Evolutionary conservation across 2,888 invertebrate species (phyloP).

Genomic region (Operophtera brumata): DNA sequence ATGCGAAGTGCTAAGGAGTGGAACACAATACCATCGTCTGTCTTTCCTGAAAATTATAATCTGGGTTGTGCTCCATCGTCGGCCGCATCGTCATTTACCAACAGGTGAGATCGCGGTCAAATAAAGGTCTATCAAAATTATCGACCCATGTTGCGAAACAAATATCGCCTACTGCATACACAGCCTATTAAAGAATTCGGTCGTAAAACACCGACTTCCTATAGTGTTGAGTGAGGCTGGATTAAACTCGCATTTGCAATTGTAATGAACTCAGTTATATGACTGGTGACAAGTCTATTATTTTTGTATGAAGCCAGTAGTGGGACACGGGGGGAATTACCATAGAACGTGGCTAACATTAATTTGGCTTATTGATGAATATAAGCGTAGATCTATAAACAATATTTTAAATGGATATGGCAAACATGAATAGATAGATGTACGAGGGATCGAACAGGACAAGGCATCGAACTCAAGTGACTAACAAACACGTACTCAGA

Average conservation of each 20-base stretch:
- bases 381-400: constrained; percentile 20
- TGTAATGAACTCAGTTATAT: constrained; percentile 52
- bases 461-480: too few species aligned
- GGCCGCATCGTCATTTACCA: too few species aligned
- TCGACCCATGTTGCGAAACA: neutral
- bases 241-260: constrained; percentile 50
- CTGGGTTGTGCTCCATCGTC: too few species aligned
- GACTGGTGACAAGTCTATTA: constrained; percentile 59
- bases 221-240: constrained; percentile 37
- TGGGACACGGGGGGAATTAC: constrained; percentile 47
- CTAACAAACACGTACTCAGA: too few species aligned
- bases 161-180: neutral
- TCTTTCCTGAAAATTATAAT: too few species aligned
- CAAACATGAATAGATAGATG: constrained; percentile 6
- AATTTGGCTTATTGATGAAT: constrained; percentile 56
- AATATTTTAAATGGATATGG: constrained; percentile 24
- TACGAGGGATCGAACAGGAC: too few species aligned
- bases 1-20: too few species aligned
- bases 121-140: too few species aligned
- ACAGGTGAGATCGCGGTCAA: too few species aligned
- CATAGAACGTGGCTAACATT: constrained; percentile 60
- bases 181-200: neutral
- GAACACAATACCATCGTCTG: too few species aligned
- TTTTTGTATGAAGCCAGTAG: constrained; percentile 49
- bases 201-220: constrained; percentile 33